Conservation (phyloP, 2,888 invertebrate genomes). For the Mimumesa dahlbomi region DNA sequence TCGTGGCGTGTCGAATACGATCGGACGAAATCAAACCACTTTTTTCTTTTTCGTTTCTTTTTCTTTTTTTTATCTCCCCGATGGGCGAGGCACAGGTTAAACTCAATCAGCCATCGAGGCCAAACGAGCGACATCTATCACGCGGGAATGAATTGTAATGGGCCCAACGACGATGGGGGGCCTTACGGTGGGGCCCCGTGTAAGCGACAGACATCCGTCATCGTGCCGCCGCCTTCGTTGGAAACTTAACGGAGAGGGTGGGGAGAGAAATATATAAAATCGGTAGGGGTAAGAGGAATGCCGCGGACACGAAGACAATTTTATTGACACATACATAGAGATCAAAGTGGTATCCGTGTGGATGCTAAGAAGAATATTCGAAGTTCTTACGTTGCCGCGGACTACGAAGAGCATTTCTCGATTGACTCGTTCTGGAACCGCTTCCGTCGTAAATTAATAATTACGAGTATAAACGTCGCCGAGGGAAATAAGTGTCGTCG, state of each 20-base stretch:
- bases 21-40: conserved; percentile 46
- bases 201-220: conserved; percentile 74
- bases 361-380: too few species aligned
- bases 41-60: too few species aligned
- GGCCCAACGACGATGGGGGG: conserved; percentile 66
- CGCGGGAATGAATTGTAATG: conserved; percentile 74
- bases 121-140: conserved; percentile 75
- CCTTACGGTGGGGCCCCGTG: conserved; percentile 50
- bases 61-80: too few species aligned
- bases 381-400: too few species aligned
- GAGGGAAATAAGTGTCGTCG: conserved; percentile 11
- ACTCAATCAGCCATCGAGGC: conserved; percentile 72
- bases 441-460: conserved; percentile 44
- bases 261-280: conserved; percentile 10
- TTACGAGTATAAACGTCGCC: conserved; percentile 42
- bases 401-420: background rate
- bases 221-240: conserved; percentile 57
- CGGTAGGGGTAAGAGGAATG: background rate
- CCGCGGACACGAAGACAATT: conserved; percentile 7
- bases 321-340: too few species aligned
- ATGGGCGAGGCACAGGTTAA: conserved; percentile 57
- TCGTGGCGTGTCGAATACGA: conserved; percentile 54
- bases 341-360: too few species aligned
- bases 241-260: conserved; percentile 7
- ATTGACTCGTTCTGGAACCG: conserved; percentile 28